Percentiles rank a stretch among this genome's conserved stretches.
These are phyloP conservation scores for Percopsis transmontana DNA, from an alignment of 2,113 vertebrate genomes.

Conservation along the genomic window DNA sequence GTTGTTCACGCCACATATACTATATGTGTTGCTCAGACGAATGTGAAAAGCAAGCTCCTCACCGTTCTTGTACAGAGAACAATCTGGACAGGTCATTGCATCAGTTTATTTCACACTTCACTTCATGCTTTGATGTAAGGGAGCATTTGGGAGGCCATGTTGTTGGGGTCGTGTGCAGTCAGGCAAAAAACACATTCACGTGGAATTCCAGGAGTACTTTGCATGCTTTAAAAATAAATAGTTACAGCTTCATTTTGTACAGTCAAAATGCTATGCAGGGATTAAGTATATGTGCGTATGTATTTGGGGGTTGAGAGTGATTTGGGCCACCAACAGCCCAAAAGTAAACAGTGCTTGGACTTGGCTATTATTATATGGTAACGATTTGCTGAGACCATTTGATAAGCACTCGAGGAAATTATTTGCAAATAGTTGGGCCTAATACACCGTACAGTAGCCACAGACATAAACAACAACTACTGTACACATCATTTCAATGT, in stretches of 20 bases:
- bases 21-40: constrained; percentile 17
- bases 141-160: constrained; percentile 49
- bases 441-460: no score
- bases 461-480: no score
- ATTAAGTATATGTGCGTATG: neutral
- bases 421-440: no score
- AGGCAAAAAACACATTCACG: constrained; percentile 43
- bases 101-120: constrained; percentile 75
- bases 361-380: no score
- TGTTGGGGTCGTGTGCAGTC: constrained; percentile 52
- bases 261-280: no score
- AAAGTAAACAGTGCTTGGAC: no score
- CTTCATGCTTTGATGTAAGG: constrained; percentile 63
- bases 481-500: no score
- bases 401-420: no score
- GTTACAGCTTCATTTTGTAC: no score
- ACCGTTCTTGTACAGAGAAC: constrained; percentile 42
- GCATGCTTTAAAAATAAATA: no score
- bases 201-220: constrained; percentile 40
- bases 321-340: no score
- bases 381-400: no score
- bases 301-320: neutral
- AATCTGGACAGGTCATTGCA: constrained; percentile 68
- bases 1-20: neutral
- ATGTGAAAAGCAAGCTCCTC: constrained; percentile 33